These are phyloP conservation scores for Temnopleurus reevesii DNA, from an alignment of 53 echinoderm and acorn worm genomes.

Conservation along the genomic window DNA sequence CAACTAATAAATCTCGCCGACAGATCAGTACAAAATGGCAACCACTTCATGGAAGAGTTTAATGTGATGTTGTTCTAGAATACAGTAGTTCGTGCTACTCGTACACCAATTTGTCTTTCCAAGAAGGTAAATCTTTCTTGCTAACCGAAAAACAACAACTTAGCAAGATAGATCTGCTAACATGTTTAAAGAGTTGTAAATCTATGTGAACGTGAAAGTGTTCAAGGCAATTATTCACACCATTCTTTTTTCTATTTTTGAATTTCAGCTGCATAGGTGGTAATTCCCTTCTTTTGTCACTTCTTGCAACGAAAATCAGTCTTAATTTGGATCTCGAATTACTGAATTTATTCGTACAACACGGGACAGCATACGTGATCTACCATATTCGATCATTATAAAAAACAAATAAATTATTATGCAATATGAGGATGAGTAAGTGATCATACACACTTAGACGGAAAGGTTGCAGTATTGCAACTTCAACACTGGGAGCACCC, in stretches of 20 bases:
- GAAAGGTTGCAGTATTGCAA: no score
- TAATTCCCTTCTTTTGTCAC: neutral
- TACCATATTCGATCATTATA: no score
- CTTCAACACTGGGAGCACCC: no score
- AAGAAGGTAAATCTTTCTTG: neutral
- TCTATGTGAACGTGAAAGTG: neutral
- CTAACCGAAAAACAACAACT: no score
- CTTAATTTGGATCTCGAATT: no score
- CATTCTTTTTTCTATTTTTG: neutral
- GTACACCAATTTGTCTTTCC: neutral
- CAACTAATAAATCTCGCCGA: neutral
- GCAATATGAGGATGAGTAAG: no score
- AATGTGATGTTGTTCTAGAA: neutral
- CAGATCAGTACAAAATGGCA: neutral
- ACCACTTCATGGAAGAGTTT: neutral
- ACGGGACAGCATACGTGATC: no score
- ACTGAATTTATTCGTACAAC: no score
- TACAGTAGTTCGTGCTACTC: neutral
- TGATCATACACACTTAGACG: no score
- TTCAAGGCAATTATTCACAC: neutral
- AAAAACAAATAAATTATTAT: no score
- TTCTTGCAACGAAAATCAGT: no score
- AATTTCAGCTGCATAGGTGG: neutral
- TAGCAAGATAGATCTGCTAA: no score
- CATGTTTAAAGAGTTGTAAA: neutral